Percentiles rank a stretch among this genome's conserved stretches.
Conservation (phyloP, 2,888 invertebrate species). For the Apodemia duryi region DNA sequence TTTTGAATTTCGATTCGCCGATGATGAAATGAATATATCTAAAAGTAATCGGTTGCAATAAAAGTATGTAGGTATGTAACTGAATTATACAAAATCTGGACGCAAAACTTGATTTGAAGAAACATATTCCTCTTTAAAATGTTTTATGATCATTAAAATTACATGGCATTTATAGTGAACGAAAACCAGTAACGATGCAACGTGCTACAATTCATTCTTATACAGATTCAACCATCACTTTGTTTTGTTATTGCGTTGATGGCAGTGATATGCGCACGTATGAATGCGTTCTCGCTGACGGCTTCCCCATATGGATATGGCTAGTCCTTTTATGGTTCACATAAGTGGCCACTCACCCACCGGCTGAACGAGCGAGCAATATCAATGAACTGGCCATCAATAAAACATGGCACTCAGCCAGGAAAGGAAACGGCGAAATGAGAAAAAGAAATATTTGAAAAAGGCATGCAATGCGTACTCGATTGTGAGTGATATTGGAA, state of each 20-base stretch:
- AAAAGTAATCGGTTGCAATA: too few relatives aligned
- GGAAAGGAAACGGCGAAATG: constrained; percentile 74
- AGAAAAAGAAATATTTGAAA: constrained; percentile 76
- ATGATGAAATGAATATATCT: too few relatives aligned
- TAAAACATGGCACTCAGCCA: constrained; percentile 77
- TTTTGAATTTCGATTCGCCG: too few relatives aligned
- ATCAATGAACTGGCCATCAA: constrained; percentile 79
- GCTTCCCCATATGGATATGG: constrained; percentile 77
- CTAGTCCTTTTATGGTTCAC: constrained; percentile 74
- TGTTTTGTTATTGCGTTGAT: constrained; percentile 54
- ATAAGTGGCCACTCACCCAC: constrained; percentile 78
- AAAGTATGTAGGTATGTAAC: too few relatives aligned
- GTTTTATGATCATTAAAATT: constrained; percentile 18
- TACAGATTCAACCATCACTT: constrained; percentile 46
- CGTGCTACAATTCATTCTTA: constrained; percentile 31
- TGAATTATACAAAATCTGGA: background rate
- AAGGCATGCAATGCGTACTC: constrained; percentile 65
- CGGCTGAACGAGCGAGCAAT: constrained; percentile 75
- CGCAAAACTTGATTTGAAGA: background rate
- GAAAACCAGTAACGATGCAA: constrained; percentile 27
- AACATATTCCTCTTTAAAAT: background rate
- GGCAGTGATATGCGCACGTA: constrained; percentile 66
- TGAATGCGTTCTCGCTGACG: constrained; percentile 72
- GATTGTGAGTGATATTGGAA: constrained; percentile 66
- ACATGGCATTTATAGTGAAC: constrained; percentile 25